Conservation (phyloP, 2,797 vertebrate genomes). For the Tarsius wallacei region DNA sequence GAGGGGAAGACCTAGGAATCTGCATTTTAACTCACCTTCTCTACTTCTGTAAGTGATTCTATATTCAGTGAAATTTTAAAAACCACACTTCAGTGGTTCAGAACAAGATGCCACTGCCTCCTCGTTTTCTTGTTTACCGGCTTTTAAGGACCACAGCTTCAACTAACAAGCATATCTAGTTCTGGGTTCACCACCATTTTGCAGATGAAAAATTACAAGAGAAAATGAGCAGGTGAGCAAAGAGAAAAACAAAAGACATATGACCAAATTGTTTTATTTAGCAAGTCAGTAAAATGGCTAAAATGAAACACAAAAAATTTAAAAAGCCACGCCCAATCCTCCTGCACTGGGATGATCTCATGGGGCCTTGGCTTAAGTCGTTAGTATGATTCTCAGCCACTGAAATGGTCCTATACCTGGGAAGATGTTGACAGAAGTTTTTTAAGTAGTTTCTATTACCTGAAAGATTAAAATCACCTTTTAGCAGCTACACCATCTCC, state of each 20-base stretch:
- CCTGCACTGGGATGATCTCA: not conserved
- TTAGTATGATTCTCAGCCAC: not conserved
- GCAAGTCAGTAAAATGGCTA: not conserved
- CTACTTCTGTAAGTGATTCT: not conserved
- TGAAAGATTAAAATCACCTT: not conserved
- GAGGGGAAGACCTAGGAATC: not conserved
- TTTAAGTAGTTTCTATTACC: not conserved
- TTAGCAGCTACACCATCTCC: not conserved
- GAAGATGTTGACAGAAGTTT: not conserved
- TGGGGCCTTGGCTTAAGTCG: not conserved
- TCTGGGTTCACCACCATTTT: not conserved
- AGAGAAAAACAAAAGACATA: no score
- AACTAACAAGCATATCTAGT: not conserved
- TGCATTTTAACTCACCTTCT: not conserved
- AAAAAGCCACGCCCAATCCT: not conserved
- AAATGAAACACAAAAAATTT: not conserved
- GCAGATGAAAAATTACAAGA: slow-evolving; percentile 26
- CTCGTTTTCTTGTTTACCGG: slow-evolving; percentile 18
- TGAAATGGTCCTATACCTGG: not conserved
- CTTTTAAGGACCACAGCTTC: not conserved
- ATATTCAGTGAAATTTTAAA: not conserved
- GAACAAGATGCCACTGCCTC: not conserved
- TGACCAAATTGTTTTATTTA: not conserved
- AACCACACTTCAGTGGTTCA: not conserved
- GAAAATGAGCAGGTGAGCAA: not conserved